These are phyloP conservation scores for Tiliqua scincoides DNA, from an alignment of 2,113 vertebrate species.

Conservation along the genomic window DNA sequence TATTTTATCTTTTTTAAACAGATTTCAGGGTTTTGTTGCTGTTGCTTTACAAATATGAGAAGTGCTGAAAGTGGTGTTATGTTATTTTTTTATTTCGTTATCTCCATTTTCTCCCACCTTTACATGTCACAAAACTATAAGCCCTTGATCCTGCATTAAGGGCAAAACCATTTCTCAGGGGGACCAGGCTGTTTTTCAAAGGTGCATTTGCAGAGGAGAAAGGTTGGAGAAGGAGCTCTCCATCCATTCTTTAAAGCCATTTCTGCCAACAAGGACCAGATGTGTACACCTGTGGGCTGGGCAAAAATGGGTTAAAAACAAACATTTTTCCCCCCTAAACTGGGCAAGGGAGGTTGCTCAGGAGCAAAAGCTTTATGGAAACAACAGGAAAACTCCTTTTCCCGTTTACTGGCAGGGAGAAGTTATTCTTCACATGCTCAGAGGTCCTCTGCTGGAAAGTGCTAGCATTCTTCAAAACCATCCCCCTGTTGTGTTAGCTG, in stretches of 20 bases:
- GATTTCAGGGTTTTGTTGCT: too few species aligned
- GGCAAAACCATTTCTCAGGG: background rate
- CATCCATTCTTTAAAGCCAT: background rate
- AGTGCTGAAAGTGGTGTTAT: too few species aligned
- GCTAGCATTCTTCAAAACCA: background rate
- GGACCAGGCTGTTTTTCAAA: background rate
- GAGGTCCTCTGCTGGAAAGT: background rate
- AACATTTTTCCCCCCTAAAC: too few species aligned
- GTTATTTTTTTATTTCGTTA: too few species aligned
- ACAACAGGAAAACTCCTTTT: background rate
- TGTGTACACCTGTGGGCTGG: too few species aligned
- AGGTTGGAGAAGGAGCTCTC: background rate
- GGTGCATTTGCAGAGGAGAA: background rate
- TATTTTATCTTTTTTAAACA: too few species aligned
- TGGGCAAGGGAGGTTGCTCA: too few species aligned
- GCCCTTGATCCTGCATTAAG: background rate
- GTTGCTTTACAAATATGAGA: too few species aligned
- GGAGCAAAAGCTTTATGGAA: too few species aligned
- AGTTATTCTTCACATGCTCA: background rate
- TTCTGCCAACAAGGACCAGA: too few species aligned
- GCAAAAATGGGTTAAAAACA: too few species aligned
- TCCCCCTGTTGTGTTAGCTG: background rate
- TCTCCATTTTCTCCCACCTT: too few species aligned
- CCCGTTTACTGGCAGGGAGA: background rate
- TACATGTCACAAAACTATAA: background rate